Base-by-base conservation (phyloP, 2,113 vertebrate species). In the Phoenicopterus ruber region DNA sequence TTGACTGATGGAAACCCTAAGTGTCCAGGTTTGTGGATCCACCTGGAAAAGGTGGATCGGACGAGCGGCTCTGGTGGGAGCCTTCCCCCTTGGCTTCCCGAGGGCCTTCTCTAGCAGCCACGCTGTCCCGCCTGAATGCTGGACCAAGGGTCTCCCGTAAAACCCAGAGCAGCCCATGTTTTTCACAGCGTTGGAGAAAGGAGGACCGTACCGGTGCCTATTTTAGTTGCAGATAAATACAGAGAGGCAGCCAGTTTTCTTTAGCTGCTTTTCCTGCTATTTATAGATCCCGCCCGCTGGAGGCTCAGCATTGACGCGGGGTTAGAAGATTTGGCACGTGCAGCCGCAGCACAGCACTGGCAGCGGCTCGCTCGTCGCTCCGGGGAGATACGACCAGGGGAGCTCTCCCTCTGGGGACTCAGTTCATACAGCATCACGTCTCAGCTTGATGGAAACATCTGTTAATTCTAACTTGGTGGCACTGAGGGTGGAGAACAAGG, bases 51-150 rank as follows among this genome's bases (percentile, higher is more conserved):
- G 50, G 28, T 9, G 38, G 78, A 54, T 63, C n/a, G 40, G 54
- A 31, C 1, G 0, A 77, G 88, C 78, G 55, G 82, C 69, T 78
- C 86, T 18, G 44, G 1, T 9, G 20, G 54, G 80, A 94, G 8
- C 50, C 76, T 85, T 90, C 40, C 67, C 80, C 70, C 71, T 59
- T 17, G 61, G 20, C 47, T 88, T 21, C 88, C 72, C 17, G 0
- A 31, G n/a, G 73, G 82, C 61, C 13, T 70, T 6, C 59, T 2
- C 11, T 0, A 13, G 81, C 13, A 3, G 65, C 6, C 5, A 13
- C 17, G 32, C 83, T 38, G 29, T 40, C 62, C 87, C 73, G 54
- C 69, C 63, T 47, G 42, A 36, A 17, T 13, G 36, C 55, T 3
- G 52, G 61, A 67, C 66, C 74, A 40, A 72, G 25, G 29, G 19